Evolutionary conservation across 2,888 invertebrate species (phyloP), one percentile per base, ranked within the genome.

Genomic region (Baccha elongata): DNA sequence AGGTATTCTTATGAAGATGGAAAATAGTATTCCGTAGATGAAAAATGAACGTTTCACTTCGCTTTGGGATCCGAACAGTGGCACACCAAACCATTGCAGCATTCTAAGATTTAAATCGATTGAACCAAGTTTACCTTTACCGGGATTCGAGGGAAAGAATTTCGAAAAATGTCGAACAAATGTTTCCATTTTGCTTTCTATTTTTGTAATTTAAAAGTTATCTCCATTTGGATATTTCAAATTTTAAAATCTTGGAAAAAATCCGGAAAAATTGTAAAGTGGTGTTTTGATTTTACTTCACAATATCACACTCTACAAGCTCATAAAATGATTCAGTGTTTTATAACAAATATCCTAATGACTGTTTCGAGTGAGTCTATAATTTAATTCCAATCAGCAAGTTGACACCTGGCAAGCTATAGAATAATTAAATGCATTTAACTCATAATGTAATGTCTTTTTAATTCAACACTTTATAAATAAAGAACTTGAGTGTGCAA

Each of bases 91-190:
- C 23, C 86, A 37, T 10, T 88, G 87, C 0, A 87, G 85, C 55
- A 88, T 53, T 83, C 85, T 86, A 21, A 87, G 52, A 53, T 87
- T 88, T 21, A 87, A 72, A 60, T 87, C 86, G 11, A 88, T 85
- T 3, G 88, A 88, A 32, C 88, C 88, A 11, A 88, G 81, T 26
- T 32, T 71, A 1, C 88, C 88, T 15, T 65, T 67, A 0, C 53
- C 50, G 1, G 87, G 85, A 76, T 87, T 84, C 0, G 88, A 88
- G 23, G 86, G 85, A 17, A 76, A 60, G 8, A 48, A 10, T 26
- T 74, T 37, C 10, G 53, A 60, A 44, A 29, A 60, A 8, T 0
- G 5, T 21, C 3, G 1, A 26, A 17, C 11, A 5, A 60, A 44
- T 26, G 42, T 60, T 13, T 60, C 42, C 60, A 60, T 60, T 42